phyloP scores from a whole-genome alignment of 2,888 invertebrate genomes.

The Kuschelorhynchus macadamiae region DNA sequence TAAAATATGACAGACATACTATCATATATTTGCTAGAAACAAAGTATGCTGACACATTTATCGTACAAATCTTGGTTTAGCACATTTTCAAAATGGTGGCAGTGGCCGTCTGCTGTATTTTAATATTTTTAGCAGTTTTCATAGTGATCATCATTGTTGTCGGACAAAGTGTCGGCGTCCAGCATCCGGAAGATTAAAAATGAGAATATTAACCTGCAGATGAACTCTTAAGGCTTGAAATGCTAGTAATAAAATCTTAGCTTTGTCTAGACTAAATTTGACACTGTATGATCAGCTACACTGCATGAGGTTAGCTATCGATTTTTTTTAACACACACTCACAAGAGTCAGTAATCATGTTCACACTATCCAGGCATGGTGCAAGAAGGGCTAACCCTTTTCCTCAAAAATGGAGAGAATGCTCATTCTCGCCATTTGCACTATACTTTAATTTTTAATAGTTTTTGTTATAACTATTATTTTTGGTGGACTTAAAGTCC shows the following conservation, averaged over 20 bases:
- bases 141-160: slow-evolving; percentile 87
- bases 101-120: slow-evolving; percentile 87
- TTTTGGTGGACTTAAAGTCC: slow-evolving; percentile 20
- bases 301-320: slow-evolving; percentile 22
- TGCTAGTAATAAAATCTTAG: too few species aligned
- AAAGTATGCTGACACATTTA: slow-evolving; percentile 25
- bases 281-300: background rate
- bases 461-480: slow-evolving; percentile 34
- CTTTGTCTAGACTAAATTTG: background rate
- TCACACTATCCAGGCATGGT: background rate
- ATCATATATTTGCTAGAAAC: background rate
- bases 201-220: background rate
- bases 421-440: slow-evolving; percentile 36
- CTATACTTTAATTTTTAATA: slow-evolving; percentile 31
- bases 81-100: slow-evolving; percentile 76
- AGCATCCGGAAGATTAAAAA: slow-evolving; percentile 53
- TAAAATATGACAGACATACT: too few species aligned
- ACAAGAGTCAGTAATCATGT: slow-evolving; percentile 12
- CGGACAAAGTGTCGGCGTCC: slow-evolving; percentile 79
- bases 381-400: background rate
- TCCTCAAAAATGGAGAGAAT: slow-evolving; percentile 34
- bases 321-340: background rate
- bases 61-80: slow-evolving; percentile 9
- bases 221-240: background rate
- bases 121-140: slow-evolving; percentile 85